Base-by-base conservation (phyloP, 1,140 invertebrate genomes). In the Brachionus calyciflorus region DNA sequence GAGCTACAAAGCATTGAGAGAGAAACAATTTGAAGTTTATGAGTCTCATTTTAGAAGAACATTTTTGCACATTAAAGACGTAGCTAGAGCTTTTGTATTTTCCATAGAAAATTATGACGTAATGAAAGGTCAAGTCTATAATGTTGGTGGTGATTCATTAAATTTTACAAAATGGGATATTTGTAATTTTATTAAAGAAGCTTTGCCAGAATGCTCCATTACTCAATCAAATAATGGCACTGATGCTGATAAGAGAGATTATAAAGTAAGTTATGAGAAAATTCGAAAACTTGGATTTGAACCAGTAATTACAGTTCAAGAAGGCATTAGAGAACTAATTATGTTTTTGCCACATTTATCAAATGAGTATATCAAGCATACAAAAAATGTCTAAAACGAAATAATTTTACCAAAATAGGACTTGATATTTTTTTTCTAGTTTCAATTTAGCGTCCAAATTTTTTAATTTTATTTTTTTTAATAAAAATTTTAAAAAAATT, bases 31-130 rank as follows among this genome's bases (percentile, higher is more conserved):
- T 63, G 78, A 78, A 12, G n/a, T 81, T 0, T 81, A 81, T 48
- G 79, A 81, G 76, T 69, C 69, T 1, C n/a, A 48, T 10, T 81
- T 81, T 68, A 57, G 77, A 30, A 73, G 81, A 21, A 81, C 81
- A 6, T 81, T 81, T 70, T 53, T 81, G 17, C 81, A 81, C 33
- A 79, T 81, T 5, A 80, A 77, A 37, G 81, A 81, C 19, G 80
- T 80, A 3, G 79, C 80, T 10, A 69, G 41, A 33, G 80, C 80
- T 9, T 81, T 81, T 63, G 37, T 79, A 2, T 80, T 81, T 69
- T 77, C 80, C 2, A 30, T 81, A 1, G 55, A 79, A 4, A 76
- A 81, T 53, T 81, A 80, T 63, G 68, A 77, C 4, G 7, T 19
- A 3, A 81, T 81, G 80, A 75, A 63, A 41, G 80, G 80, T 49